Evolutionary conservation across 2,888 invertebrate species (phyloP), one percentile per base, ranked within the genome.

Genomic region (Andrena fulva): DNA sequence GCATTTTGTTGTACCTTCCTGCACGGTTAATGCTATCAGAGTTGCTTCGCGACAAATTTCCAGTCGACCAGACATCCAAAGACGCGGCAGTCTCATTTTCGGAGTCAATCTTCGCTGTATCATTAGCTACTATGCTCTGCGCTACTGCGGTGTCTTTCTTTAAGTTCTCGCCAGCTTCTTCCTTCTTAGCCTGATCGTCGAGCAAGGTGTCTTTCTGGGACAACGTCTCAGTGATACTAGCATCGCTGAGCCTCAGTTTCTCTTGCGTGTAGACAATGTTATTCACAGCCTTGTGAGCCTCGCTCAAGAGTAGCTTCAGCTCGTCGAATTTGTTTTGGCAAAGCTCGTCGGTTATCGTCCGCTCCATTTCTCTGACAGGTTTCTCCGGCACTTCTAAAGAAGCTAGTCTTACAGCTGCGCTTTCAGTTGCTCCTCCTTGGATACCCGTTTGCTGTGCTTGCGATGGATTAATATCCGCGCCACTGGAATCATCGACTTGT

Each of bases 1-100:
- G 93, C 84, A 93, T 95, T 90, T 95, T 95, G 77, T 95, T 91
- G 85, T 95, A 95, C 87, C 93, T 95, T 8, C 95, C 95, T 0
- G 95, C 94, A 52, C 95, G 92, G 64, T 77, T 85, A 7, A 89
- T 87, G 31, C 82, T 80, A 20, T 91, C 92, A 3, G 91, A 91
- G 77, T 87, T 90, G 20, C 87, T 91, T 35, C 88, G 87, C 6
- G 91, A 91, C 12, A 89, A 50, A 29, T 69, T 75, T 2, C 77
- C 31, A 0, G 64, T 73, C n/a, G 82, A 5, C 69, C 54, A 77
- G 12, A 27, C 52, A 8, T 79, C 74, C 35, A 31, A 12, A 7
- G 63, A 20, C 6, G 62, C 42, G 12, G 7, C 29, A 8, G 56
- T 73, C n/a, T 56, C 66, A 2, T 35, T 79, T 31, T 84, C 73